Conservation (phyloP, 1,140 invertebrate species). For the Drosophila parvula region DNA sequence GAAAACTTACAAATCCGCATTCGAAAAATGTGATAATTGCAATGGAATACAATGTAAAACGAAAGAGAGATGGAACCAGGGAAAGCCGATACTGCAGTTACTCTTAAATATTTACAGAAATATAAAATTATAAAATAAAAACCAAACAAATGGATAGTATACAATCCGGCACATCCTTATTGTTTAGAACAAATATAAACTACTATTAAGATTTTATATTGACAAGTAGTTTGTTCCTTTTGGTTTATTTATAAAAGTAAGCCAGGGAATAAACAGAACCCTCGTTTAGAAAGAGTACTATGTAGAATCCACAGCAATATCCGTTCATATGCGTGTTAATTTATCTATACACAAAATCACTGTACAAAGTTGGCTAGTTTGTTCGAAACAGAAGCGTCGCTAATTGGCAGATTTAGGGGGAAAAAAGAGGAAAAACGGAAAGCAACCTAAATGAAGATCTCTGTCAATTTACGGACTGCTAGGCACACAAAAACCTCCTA, state of each 20-base stretch:
- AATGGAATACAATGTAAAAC: slow-evolving; percentile 29
- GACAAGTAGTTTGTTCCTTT: too few species aligned
- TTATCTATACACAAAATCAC: slow-evolving; percentile 30
- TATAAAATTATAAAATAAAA: background rate
- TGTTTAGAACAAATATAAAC: background rate
- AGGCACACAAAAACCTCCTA: slow-evolving; percentile 46
- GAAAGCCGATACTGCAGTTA: background rate
- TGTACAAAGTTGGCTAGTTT: slow-evolving; percentile 5
- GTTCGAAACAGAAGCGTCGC: slow-evolving; percentile 40
- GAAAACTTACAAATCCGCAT: slow-evolving; percentile 56
- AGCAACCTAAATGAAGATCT: slow-evolving; percentile 49
- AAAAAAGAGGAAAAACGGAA: background rate
- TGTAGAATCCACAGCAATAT: slow-evolving; percentile 4
- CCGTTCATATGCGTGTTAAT: slow-evolving; percentile 33
- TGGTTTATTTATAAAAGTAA: background rate
- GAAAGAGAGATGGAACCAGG: background rate
- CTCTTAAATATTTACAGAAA: slow-evolving; percentile 1
- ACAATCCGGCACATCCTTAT: background rate
- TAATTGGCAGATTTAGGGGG: slow-evolving; percentile 51
- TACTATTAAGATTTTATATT: background rate
- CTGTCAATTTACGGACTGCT: slow-evolving; percentile 52
- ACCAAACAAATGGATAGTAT: background rate
- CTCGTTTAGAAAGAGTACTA: background rate
- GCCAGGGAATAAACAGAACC: background rate
- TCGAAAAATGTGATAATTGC: slow-evolving; percentile 67